A percentile compares a stretch with the other conserved stretches of the same genome.
Conservation (phyloP, 37 sponge, comb jelly and placozoan genomes). For the Mnemiopsis leidyi region DNA sequence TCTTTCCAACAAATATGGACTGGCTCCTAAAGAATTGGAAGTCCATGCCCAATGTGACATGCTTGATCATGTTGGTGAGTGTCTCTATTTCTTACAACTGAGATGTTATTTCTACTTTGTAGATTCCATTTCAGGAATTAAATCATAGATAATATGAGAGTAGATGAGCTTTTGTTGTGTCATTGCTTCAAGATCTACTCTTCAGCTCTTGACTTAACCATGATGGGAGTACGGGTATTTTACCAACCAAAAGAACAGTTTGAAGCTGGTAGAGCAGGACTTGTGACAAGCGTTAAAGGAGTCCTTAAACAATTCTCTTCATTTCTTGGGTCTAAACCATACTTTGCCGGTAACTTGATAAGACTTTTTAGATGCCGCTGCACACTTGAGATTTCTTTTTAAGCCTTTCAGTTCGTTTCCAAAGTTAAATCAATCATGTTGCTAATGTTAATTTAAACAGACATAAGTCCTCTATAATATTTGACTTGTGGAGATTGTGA, state of each 20-base stretch:
- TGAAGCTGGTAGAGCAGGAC: neutral
- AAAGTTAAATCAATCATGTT: no score
- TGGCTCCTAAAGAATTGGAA: neutral
- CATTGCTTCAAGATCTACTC: no score
- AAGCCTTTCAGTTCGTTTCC: no score
- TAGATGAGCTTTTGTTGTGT: no score
- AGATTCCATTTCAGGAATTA: no score
- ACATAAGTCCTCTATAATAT: no score
- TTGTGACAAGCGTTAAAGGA: neutral
- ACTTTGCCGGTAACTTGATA: neutral
- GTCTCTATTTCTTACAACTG: neutral
- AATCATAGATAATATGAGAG: no score
- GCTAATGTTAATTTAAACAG: no score
- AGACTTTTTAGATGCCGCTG: no score
- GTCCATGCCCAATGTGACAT: neutral
- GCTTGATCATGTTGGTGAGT: neutral
- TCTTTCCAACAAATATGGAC: neutral
- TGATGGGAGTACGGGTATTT: neutral
- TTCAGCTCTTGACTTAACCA: neutral
- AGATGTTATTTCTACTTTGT: no score
- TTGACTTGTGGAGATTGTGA: no score
- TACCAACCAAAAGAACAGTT: neutral
- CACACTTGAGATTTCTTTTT: no score
- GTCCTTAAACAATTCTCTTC: neutral
- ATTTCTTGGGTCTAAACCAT: neutral